Evolutionary conservation across 2,797 vertebrate species (phyloP).

Genomic region (Sternotherus odoratus): DNA sequence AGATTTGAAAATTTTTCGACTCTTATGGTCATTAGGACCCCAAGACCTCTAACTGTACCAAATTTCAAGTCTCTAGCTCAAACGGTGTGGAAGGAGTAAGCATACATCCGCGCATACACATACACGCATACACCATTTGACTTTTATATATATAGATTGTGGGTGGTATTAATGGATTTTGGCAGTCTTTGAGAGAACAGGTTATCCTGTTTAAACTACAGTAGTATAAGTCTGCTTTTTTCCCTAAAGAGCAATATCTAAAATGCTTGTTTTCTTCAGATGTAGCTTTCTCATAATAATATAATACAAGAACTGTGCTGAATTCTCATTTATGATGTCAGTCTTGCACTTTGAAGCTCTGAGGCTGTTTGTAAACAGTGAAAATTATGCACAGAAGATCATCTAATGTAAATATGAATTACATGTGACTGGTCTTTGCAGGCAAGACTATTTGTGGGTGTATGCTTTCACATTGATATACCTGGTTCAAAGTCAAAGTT

Average conservation of each 20-base stretch:
- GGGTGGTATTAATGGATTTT: background rate
- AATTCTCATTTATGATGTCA: constrained; percentile 53
- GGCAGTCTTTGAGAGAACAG: background rate
- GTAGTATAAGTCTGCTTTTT: background rate
- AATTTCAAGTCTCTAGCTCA: too few relatives aligned
- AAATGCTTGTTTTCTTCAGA: constrained; percentile 24
- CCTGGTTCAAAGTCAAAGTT: constrained; percentile 5
- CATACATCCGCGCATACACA: too few relatives aligned
- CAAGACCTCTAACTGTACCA: too few relatives aligned
- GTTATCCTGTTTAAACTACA: background rate
- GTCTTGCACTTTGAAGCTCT: constrained; percentile 40
- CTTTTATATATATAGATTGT: too few relatives aligned
- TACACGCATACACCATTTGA: too few relatives aligned
- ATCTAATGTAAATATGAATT: background rate
- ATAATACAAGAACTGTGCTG: constrained; percentile 14
- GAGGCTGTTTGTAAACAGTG: constrained; percentile 46
- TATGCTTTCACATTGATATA: background rate
- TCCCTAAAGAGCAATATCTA: background rate
- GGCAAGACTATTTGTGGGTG: background rate
- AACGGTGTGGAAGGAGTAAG: too few relatives aligned
- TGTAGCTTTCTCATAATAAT: constrained; percentile 54
- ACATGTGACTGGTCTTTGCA: background rate
- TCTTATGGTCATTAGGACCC: too few relatives aligned
- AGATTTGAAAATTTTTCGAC: too few relatives aligned
- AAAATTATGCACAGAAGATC: background rate